These are phyloP conservation scores for Bradypodion pumilum DNA, from an alignment of 2,797 vertebrate species.

Conservation along the genomic window DNA sequence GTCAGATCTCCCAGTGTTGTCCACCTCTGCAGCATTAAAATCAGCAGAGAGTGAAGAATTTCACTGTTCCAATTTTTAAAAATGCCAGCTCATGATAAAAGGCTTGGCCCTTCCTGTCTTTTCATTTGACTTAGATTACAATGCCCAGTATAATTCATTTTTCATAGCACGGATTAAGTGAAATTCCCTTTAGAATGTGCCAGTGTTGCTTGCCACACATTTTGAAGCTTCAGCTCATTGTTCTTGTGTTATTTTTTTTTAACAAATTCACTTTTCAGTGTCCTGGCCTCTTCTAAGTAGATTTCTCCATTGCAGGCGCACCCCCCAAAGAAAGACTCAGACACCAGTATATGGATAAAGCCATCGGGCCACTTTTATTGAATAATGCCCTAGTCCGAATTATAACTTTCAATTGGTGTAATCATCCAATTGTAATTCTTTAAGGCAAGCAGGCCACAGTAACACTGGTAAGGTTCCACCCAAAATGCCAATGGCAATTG, in stretches of 20 bases:
- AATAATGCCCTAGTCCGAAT: too few species aligned
- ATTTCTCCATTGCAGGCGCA: not conserved
- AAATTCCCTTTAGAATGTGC: not conserved
- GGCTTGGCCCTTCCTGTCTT: not conserved
- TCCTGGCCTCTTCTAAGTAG: not conserved
- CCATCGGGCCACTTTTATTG: too few species aligned
- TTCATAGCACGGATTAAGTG: not conserved
- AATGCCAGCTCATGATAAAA: not conserved
- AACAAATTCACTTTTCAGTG: not conserved
- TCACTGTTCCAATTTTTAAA: not conserved
- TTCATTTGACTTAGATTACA: not conserved
- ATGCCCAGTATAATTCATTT: not conserved
- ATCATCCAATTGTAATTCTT: too few species aligned
- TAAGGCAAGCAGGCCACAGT: too few species aligned
- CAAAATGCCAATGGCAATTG: too few species aligned
- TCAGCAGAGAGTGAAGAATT: not conserved
- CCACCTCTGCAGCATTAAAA: not conserved
- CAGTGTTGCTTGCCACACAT: not conserved
- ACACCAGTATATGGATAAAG: too few species aligned
- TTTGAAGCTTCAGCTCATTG: not conserved
- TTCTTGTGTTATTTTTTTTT: not conserved
- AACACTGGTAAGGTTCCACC: too few species aligned
- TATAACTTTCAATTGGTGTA: too few species aligned
- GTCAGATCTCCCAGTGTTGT: too few species aligned
- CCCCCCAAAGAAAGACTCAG: too few species aligned